These are phyloP conservation scores for Homarus americanus DNA, from an alignment of 1,140 invertebrate genomes.

Conservation along the genomic window DNA sequence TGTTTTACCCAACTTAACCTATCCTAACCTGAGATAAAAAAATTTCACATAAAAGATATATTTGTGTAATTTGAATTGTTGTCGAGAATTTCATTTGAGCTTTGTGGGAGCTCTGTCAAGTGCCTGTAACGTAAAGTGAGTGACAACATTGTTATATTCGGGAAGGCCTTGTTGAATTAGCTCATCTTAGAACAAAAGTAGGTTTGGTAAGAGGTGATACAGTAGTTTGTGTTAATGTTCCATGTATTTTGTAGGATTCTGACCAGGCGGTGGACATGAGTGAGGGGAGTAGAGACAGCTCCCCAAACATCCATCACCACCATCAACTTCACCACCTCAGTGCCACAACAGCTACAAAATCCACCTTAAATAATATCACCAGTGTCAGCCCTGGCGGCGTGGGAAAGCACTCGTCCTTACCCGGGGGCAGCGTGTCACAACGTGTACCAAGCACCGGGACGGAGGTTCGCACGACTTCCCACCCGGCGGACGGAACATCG, in stretches of 20 bases:
- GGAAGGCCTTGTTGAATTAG: too few species aligned
- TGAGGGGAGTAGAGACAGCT: conserved; percentile 63
- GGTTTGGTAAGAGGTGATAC: neutral
- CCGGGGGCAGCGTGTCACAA: neutral
- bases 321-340: conserved; percentile 30
- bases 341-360: neutral
- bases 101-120: too few species aligned
- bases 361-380: conserved; percentile 5
- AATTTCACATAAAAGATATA: too few species aligned
- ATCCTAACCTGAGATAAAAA: too few species aligned
- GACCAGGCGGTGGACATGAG: conserved; percentile 66
- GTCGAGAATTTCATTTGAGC: too few species aligned
- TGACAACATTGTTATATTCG: too few species aligned
- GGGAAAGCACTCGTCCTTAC: neutral
- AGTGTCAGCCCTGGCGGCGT: neutral
- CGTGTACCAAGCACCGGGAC: neutral
- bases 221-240: neutral
- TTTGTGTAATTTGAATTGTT: too few species aligned
- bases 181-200: neutral
- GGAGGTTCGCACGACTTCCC: neutral
- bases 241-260: conserved; percentile 32
- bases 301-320: conserved; percentile 59
- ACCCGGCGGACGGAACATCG: neutral
- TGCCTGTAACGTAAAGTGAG: too few species aligned
- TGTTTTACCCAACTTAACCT: too few species aligned